Conservation (phyloP, 2,888 invertebrate species). For the Latheticus oryzae region DNA sequence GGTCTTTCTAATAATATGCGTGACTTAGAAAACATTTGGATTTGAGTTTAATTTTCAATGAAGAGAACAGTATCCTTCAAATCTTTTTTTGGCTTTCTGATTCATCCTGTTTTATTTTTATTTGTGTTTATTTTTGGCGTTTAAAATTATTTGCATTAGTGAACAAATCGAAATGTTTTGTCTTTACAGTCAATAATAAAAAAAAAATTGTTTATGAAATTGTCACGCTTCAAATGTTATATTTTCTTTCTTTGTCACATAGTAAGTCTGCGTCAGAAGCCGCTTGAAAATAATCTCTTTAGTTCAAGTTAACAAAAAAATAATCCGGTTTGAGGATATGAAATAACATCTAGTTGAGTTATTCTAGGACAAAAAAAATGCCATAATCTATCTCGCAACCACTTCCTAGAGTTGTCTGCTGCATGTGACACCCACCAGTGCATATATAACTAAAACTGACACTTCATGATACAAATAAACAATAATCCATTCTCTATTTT, state of each 20-base stretch:
- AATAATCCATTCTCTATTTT: constrained; percentile 4
- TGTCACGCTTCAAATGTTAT: constrained; percentile 27
- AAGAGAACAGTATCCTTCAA: constrained; percentile 15
- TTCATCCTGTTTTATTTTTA: constrained; percentile 9
- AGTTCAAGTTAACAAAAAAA: constrained; percentile 35
- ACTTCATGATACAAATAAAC: constrained; percentile 12
- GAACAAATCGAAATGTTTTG: constrained; percentile 12
- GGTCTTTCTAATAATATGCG: constrained; percentile 27
- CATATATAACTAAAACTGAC: constrained; percentile 10
- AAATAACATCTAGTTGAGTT: constrained; percentile 42
- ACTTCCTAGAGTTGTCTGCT: constrained; percentile 36
- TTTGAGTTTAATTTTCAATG: constrained; percentile 25
- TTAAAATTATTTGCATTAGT: constrained; percentile 13
- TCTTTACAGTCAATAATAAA: constrained; percentile 17
- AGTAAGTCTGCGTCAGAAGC: constrained; percentile 19
- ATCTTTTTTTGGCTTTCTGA: constrained; percentile 26
- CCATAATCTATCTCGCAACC: constrained; percentile 37
- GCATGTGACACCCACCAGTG: constrained; percentile 31
- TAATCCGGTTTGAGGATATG: constrained; percentile 40
- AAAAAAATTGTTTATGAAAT: constrained; percentile 33
- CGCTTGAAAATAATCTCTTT: constrained; percentile 35
- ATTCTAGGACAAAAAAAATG: constrained; percentile 35
- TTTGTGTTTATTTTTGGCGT: too few relatives aligned
- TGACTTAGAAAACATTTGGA: constrained; percentile 19
- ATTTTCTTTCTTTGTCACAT: constrained; percentile 20